Percentiles rank a stretch among this genome's conserved stretches.
phyloP scores from a whole-genome alignment of 2,797 vertebrate genomes.

The Platyrinchus mystaceus region DNA sequence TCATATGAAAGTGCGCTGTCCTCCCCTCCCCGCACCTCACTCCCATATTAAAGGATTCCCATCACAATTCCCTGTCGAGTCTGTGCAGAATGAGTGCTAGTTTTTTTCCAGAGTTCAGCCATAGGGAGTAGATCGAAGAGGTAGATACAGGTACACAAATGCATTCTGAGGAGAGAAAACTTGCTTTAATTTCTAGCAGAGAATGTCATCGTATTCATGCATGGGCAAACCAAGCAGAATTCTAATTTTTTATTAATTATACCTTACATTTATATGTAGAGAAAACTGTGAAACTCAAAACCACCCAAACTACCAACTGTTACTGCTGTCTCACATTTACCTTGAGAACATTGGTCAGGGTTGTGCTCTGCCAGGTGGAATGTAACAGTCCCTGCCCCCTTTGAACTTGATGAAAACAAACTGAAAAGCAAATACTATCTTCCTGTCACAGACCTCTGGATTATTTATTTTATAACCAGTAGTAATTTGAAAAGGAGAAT shows the following conservation, averaged over 20 bases:
- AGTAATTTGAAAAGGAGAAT: background rate
- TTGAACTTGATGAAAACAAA: background rate
- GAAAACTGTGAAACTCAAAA: background rate
- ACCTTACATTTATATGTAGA: background rate
- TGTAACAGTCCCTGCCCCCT: background rate
- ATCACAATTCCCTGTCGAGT: background rate
- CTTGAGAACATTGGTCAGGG: fast-evolving
- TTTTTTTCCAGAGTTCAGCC: background rate
- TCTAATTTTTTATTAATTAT: background rate
- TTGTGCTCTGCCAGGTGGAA: background rate
- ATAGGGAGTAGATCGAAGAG: background rate
- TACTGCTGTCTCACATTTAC: fast-evolving
- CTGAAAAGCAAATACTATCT: background rate
- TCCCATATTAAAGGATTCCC: background rate
- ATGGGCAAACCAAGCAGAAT: background rate
- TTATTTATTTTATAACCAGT: background rate
- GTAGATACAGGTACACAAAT: background rate
- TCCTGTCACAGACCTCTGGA: background rate
- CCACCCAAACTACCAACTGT: background rate
- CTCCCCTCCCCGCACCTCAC: fast-evolving
- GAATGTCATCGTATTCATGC: background rate
- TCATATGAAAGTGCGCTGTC: background rate
- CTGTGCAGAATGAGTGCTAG: background rate
- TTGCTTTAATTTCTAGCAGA: background rate
- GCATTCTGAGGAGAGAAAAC: background rate